Evolutionary conservation across 2,888 invertebrate species (phyloP).

Genomic region (Cecidostiba fungosa): DNA sequence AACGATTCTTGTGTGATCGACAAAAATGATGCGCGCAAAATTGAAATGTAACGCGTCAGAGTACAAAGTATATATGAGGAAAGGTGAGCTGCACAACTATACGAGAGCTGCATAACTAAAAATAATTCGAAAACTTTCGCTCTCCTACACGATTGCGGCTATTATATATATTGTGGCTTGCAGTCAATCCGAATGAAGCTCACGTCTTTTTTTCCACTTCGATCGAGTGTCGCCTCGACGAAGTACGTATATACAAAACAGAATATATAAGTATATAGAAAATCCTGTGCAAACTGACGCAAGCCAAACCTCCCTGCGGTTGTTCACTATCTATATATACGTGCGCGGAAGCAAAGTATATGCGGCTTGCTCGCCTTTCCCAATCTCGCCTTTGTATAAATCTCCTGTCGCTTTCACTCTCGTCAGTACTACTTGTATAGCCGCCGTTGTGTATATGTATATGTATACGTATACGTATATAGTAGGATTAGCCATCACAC

Average conservation of each 20-base stretch:
- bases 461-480: too few relatives aligned
- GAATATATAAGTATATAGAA: background rate
- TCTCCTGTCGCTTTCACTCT: slow-evolving; percentile 62
- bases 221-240: slow-evolving; percentile 16
- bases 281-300: slow-evolving; percentile 26
- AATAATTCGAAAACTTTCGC: slow-evolving; percentile 39
- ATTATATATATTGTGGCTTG: too few relatives aligned
- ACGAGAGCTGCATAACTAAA: background rate
- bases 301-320: slow-evolving; percentile 38
- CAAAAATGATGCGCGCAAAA: too few relatives aligned
- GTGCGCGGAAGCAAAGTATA: background rate
- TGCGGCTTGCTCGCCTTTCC: slow-evolving; percentile 43
- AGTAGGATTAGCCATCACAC: background rate
- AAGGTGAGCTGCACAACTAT: too few relatives aligned
- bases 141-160: background rate
- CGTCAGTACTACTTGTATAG: background rate
- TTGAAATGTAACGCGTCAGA: too few relatives aligned
- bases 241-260: background rate
- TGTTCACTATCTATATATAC: background rate
- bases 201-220: slow-evolving; percentile 23
- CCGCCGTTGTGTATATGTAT: too few relatives aligned
- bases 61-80: background rate
- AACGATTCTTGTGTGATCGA: too few relatives aligned
- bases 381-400: slow-evolving; percentile 59
- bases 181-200: slow-evolving; percentile 25